Conservation (phyloP, 2,113 vertebrate species). For the Dasyprocta punctata region DNA sequence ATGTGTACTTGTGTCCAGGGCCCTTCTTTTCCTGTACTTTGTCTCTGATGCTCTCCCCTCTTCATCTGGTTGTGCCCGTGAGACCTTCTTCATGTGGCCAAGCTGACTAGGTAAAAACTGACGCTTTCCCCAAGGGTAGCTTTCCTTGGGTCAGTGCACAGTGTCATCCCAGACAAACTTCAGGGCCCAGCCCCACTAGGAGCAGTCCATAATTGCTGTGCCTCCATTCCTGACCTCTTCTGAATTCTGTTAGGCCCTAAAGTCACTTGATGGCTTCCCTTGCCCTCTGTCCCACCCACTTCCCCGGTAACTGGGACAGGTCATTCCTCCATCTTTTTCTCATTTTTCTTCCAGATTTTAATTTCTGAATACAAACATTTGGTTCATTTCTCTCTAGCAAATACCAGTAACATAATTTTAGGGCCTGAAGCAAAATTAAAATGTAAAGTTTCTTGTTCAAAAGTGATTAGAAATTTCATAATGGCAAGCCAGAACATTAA, state of each 20-base stretch:
- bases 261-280: not conserved
- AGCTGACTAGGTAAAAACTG: not conserved
- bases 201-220: not conserved
- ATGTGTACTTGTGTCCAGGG: not conserved
- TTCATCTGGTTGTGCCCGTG: not conserved
- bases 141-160: not conserved
- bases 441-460: not conserved
- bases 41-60: not conserved
- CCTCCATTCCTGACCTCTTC: not conserved
- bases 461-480: constrained; percentile 40
- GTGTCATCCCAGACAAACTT: not conserved
- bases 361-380: constrained; percentile 5
- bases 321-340: not conserved
- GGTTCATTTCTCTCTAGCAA: not conserved
- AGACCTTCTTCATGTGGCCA: not conserved
- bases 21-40: not conserved
- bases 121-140: not conserved
- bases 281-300: not conserved
- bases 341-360: not conserved
- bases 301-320: not conserved
- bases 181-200: not conserved
- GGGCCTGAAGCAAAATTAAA: not conserved
- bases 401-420: not conserved
- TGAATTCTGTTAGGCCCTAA: not conserved
- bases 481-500: not conserved